A percentile compares a stretch with the other conserved stretches of the same genome.
Evolutionary conservation across 2,888 invertebrate genomes (phyloP).

Genomic region (Rhopalosiphum nymphaeae): DNA sequence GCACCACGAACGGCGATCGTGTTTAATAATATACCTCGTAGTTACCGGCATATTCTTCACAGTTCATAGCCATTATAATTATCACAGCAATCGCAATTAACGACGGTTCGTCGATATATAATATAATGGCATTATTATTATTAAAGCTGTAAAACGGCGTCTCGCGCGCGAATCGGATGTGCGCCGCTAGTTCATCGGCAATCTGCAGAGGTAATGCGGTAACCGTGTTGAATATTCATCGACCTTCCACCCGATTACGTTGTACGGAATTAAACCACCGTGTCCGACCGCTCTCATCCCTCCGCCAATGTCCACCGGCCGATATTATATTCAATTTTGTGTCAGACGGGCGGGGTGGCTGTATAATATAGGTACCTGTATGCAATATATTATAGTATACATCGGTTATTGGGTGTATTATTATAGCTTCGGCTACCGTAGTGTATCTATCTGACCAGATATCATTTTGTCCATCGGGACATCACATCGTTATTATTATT

Average conservation of each 20-base stretch:
- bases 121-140: slow-evolving; percentile 19
- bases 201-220: slow-evolving; percentile 25
- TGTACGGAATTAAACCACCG: not conserved
- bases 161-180: not conserved
- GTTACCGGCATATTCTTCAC: not conserved
- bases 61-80: not conserved
- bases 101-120: not conserved
- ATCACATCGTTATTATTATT: no score
- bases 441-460: not conserved
- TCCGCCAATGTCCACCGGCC: not conserved
- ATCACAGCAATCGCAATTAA: not conserved
- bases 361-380: not conserved
- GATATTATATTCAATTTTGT: slow-evolving; percentile 4
- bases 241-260: not conserved
- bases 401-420: not conserved
- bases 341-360: not conserved
- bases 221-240: slow-evolving; percentile 56
- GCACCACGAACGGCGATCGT: not conserved
- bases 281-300: not conserved
- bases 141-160: slow-evolving; percentile 8
- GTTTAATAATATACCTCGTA: not conserved
- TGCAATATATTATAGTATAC: not conserved
- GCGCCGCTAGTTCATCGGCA: not conserved
- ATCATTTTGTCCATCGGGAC: not conserved
- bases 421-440: not conserved